Base-by-base conservation (phyloP, 1,140 invertebrate species). In the Campoletis sonorensis region DNA sequence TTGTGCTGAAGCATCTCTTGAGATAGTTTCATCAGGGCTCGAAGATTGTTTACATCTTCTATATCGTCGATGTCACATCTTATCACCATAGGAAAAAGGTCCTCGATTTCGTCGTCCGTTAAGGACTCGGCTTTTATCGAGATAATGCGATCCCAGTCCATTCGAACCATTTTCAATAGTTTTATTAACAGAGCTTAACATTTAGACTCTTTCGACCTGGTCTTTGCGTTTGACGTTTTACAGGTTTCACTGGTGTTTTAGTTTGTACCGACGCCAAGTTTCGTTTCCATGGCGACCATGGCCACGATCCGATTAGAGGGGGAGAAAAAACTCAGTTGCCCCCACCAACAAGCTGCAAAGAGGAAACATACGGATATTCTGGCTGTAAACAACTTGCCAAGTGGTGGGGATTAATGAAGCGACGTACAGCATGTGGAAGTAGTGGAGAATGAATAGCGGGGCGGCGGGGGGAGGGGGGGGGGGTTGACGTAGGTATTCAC, bases 1-100 rank as follows among this genome's bases (percentile, higher is more conserved):
- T 94, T 95, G 85, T 93, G 94, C 86, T 94, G 94, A 45, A 95
- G 87, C 83, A 95, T 93, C 91, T 95, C 94, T 87, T 95, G 94
- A 3, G 93, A 90, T 4, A 95, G 82, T 86, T 92, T 92, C 85
- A 95, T 93, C 37, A 95, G 83, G 3, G 86, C 90, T 85, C 93
- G 92, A 64, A 94, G 89, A 83, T 94, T 93, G 27, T 92, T 86
- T 79, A 93, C 88, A 85, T 93, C 92, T 13, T 93, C 91, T 40
- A 94, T 93, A 81, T 93, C 92, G 30, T 94, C 92, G 3, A 91
- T 91, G 83, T 95, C 93, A 89, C 93, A 93, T 92, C 93, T 93
- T 0, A 93, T 91, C 8, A 95, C 88, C 68, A 87, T 92, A 75
- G 94, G 93, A 87, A 92, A 94, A 76, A 95, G 85, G 84, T 94